phyloP scores from a whole-genome alignment of 2,797 vertebrate species.

The Centropyge bicolor region DNA sequence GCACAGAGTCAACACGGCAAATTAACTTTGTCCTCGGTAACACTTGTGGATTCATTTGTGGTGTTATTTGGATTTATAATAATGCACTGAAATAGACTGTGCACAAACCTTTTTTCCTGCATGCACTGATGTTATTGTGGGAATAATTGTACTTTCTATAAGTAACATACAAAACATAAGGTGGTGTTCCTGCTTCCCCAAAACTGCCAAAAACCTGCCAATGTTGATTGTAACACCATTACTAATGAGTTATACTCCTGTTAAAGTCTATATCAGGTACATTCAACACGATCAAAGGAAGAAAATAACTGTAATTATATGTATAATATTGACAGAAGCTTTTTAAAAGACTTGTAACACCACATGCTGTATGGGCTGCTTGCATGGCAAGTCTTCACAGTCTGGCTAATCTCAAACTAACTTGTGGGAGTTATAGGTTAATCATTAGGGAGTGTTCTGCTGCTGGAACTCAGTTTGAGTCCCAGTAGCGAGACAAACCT shows the following conservation, averaged over 20 bases:
- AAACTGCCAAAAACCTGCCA: not conserved
- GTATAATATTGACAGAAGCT: constrained; percentile 1
- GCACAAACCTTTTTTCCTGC: not conserved
- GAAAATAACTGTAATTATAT: too few species aligned
- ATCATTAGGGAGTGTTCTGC: constrained; percentile 53
- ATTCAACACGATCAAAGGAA: not conserved
- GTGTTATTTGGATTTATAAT: not conserved
- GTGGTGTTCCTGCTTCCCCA: not conserved
- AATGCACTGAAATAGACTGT: not conserved
- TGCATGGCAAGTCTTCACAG: constrained; percentile 25
- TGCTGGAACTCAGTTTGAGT: constrained; percentile 29
- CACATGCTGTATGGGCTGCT: not conserved
- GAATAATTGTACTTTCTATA: not conserved
- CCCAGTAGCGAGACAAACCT: constrained; percentile 34
- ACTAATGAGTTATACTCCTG: not conserved
- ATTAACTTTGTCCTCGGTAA: constrained; percentile 33
- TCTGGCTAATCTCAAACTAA: constrained; percentile 67
- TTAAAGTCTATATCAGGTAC: not conserved
- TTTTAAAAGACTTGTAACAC: not conserved
- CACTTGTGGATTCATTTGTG: constrained; percentile 24
- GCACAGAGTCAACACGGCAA: constrained; percentile 38
- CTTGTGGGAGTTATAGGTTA: constrained; percentile 48
- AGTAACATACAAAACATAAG: not conserved
- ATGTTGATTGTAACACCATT: not conserved
- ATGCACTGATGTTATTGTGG: not conserved